phyloP scores from a whole-genome alignment of 2,888 invertebrate genomes.

The Drosophila barbarae region DNA sequence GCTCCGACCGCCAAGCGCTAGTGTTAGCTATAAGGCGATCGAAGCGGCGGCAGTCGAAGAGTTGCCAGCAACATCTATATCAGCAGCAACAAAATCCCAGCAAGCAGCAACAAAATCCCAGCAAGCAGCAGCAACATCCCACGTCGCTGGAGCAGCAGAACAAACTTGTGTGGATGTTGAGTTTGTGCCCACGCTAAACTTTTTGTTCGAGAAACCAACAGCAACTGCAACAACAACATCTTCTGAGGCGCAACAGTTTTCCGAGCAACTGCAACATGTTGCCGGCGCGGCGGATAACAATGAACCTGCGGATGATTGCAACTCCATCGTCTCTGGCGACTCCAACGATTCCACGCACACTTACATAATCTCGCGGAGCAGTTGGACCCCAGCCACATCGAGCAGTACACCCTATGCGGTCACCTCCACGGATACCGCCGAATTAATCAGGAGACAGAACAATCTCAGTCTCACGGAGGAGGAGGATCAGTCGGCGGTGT shows the following conservation, averaged over 20 bases:
- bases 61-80: slow-evolving; percentile 24
- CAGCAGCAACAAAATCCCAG: slow-evolving; percentile 23
- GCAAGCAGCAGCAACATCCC: slow-evolving; percentile 9
- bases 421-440: slow-evolving; percentile 62
- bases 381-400: slow-evolving; percentile 51
- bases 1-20: slow-evolving; percentile 75
- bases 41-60: slow-evolving; percentile 57
- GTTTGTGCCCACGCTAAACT: slow-evolving; percentile 76
- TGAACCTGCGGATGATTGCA: slow-evolving; percentile 29
- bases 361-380: slow-evolving; percentile 67
- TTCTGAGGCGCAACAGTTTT: slow-evolving; percentile 13
- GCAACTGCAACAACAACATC: slow-evolving; percentile 1
- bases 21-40: slow-evolving; percentile 60
- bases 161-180: slow-evolving; percentile 58
- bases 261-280: slow-evolving; percentile 48
- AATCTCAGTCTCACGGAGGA: slow-evolving; percentile 66
- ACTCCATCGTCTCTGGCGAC: slow-evolving; percentile 28
- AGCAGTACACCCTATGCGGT: slow-evolving; percentile 65
- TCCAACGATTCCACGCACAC: slow-evolving; percentile 65
- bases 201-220: slow-evolving; percentile 59
- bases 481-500: slow-evolving; percentile 59
- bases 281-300: slow-evolving; percentile 37
- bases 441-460: slow-evolving; percentile 64
- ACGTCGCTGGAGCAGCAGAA: not conserved
- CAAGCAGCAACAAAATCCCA: slow-evolving; percentile 22